phyloP scores from a whole-genome alignment of 2,113 vertebrate genomes.

The Circaetus cinerascens region DNA sequence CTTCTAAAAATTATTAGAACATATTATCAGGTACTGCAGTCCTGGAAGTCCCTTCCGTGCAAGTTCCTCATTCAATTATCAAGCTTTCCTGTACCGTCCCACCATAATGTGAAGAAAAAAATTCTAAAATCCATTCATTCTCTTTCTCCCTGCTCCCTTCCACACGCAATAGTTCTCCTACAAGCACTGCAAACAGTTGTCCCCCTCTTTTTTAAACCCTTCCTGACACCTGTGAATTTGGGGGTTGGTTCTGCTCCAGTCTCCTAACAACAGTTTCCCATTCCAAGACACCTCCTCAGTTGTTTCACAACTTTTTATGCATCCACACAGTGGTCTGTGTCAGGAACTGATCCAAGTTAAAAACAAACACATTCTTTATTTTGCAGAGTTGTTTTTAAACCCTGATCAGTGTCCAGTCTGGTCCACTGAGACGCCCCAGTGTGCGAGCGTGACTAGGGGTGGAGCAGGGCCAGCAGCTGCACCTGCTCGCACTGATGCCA shows the following conservation, averaged over 20 bases:
- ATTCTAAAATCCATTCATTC: not conserved
- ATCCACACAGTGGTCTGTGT: not conserved
- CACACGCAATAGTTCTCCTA: not conserved
- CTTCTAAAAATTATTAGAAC: not conserved
- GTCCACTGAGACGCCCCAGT: not conserved
- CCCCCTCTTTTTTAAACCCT: not conserved
- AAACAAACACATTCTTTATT: not conserved
- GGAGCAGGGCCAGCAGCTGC: not conserved
- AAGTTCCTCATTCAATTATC: not conserved
- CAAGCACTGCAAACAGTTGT: not conserved
- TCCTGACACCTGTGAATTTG: not conserved
- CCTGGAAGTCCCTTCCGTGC: not conserved
- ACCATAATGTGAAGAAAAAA: not conserved
- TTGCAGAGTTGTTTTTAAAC: not conserved
- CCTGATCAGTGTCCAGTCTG: not conserved
- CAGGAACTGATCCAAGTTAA: not conserved
- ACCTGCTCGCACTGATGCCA: not conserved
- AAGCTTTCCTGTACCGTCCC: not conserved
- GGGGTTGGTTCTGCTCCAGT: not conserved
- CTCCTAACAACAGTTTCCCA: not conserved
- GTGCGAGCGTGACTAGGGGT: rapidly evolving
- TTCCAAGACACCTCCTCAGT: not conserved
- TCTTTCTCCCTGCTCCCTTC: not conserved
- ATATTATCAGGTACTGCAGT: not conserved
- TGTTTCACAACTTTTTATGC: not conserved